phyloP scores from a whole-genome alignment of 53 echinoderm and acorn worm genomes.

The Temnopleurus reevesii region DNA sequence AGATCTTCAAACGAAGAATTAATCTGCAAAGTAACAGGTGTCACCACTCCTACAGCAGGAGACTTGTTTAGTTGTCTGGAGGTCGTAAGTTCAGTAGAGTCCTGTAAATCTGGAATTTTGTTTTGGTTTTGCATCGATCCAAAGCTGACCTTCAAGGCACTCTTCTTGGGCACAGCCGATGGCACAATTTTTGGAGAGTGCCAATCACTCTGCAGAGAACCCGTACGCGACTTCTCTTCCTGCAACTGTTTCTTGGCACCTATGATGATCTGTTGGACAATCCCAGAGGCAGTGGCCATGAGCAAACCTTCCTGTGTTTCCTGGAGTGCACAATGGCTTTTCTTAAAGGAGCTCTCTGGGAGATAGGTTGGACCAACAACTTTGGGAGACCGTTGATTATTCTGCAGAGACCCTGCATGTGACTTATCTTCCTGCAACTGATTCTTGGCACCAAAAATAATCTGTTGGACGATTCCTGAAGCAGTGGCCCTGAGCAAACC shows the following conservation, averaged over 20 bases:
- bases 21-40: not conserved
- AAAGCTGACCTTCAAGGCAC: too few species aligned
- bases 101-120: not conserved
- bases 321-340: not conserved
- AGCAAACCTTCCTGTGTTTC: conserved; percentile 21
- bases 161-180: too few species aligned
- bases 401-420: not conserved
- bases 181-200: not conserved
- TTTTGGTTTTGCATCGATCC: not conserved
- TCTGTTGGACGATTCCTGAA: not conserved
- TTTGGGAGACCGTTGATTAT: not conserved
- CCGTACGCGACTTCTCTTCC: not conserved
- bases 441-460: conserved; percentile 1
- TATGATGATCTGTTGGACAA: not conserved
- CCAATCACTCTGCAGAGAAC: not conserved
- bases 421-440: not conserved
- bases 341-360: not conserved
- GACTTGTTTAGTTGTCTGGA: not conserved
- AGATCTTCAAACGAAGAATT: not conserved
- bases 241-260: conserved; percentile 22
- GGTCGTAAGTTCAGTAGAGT: not conserved
- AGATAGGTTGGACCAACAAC: too few species aligned
- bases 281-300: conserved; percentile 10
- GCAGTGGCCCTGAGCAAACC: conserved; percentile 20
- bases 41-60: not conserved